Conservation (phyloP, 2,113 vertebrate genomes). For the Protobothrops mucrosquamatus region DNA sequence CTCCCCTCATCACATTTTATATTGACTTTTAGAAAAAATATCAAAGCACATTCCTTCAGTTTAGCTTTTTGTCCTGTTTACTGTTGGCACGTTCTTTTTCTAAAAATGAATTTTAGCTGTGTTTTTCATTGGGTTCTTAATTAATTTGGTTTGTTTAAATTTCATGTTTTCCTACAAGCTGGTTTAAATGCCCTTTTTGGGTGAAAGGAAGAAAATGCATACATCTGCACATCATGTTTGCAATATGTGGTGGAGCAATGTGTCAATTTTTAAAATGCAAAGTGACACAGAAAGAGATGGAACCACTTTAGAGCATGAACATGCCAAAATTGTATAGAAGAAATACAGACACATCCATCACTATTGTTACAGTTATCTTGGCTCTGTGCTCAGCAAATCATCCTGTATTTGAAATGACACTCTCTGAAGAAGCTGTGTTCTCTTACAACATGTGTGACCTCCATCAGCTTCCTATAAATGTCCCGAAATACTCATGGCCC, state of each 20-base stretch:
- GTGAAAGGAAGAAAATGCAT: neutral
- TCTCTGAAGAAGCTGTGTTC: conserved; percentile 17
- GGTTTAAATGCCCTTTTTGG: neutral
- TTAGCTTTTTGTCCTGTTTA: neutral
- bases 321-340: neutral
- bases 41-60: neutral
- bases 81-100: neutral
- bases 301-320: neutral
- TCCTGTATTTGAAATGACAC: conserved; percentile 5
- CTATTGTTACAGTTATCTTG: neutral
- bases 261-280: neutral
- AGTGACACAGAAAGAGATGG: neutral
- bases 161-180: neutral
- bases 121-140: neutral
- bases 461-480: conserved; percentile 14
- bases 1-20: neutral
- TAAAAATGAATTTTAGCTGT: neutral
- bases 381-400: neutral
- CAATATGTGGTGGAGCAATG: neutral
- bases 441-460: conserved; percentile 39
- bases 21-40: neutral
- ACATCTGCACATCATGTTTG: neutral
- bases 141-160: neutral
- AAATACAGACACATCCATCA: neutral
- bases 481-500: conserved; percentile 21